These are phyloP conservation scores for Torymus tubicola DNA, from an alignment of 2,888 invertebrate genomes.

Conservation along the genomic window DNA sequence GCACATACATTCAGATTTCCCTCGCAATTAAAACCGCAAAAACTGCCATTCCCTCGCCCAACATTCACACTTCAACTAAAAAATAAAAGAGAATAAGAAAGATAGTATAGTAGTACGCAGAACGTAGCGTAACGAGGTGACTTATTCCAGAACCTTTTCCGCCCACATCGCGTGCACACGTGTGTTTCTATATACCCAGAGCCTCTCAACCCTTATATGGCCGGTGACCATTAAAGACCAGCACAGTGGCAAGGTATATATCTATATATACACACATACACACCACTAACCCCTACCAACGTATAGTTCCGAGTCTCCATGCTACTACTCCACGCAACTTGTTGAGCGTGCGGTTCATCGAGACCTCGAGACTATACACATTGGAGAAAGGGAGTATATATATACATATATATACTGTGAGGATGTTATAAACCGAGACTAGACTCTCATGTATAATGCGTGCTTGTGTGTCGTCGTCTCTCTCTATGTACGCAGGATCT, in stretches of 20 bases:
- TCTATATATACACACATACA: too few species aligned
- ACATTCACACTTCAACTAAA: background rate
- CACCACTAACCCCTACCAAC: too few species aligned
- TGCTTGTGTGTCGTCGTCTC: background rate
- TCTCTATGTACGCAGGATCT: slow-evolving; percentile 51
- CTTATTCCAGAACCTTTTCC: slow-evolving; percentile 35
- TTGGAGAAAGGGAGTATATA: too few species aligned
- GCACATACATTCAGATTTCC: too few species aligned
- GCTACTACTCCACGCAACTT: slow-evolving; percentile 20
- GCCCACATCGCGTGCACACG: background rate
- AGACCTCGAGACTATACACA: too few species aligned
- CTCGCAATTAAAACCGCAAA: too few species aligned
- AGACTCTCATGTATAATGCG: too few species aligned
- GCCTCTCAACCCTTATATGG: slow-evolving; percentile 30
- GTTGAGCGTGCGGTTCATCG: slow-evolving; percentile 33
- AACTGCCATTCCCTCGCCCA: background rate
- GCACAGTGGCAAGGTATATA: too few species aligned
- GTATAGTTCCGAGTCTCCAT: too few species aligned
- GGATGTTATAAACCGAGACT: too few species aligned
- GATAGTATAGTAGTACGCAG: background rate
- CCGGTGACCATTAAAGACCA: background rate
- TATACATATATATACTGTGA: too few species aligned
- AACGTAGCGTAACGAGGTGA: slow-evolving; percentile 18
- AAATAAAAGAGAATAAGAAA: background rate
- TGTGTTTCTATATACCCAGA: background rate